A percentile compares a stretch with the other conserved stretches of the same genome.
Evolutionary conservation across 2,113 vertebrate genomes (phyloP).

Genomic region (Taxidea taxus): DNA sequence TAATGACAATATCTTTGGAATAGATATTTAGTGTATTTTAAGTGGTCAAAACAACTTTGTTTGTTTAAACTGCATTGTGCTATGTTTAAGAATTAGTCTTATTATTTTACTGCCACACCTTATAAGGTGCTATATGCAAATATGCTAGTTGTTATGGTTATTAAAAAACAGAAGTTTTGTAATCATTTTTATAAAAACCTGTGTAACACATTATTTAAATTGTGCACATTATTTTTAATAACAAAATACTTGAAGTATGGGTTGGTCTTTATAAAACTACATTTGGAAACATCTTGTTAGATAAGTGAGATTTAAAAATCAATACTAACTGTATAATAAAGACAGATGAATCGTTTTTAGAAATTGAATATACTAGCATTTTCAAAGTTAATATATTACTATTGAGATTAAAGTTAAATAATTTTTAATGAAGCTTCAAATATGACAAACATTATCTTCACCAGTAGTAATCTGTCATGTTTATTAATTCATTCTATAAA

Average conservation of each 20-base stretch:
- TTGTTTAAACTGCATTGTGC: background rate
- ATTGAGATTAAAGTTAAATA: background rate
- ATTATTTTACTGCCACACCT: background rate
- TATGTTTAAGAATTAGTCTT: background rate
- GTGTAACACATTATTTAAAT: background rate
- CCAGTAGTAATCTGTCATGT: background rate
- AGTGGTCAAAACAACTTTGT: background rate
- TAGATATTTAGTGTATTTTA: background rate
- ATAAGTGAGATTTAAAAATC: background rate
- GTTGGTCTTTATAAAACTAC: constrained; percentile 20
- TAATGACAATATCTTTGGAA: background rate
- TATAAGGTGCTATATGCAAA: background rate
- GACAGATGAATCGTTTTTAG: background rate
- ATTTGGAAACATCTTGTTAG: background rate
- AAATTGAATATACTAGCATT: background rate
- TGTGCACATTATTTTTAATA: background rate
- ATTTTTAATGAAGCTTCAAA: background rate
- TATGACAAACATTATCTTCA: background rate
- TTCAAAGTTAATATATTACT: background rate
- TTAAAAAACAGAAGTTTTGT: background rate
- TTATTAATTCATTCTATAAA: constrained; percentile 2
- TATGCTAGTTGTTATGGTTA: background rate
- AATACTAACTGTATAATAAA: background rate
- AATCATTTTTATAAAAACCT: background rate
- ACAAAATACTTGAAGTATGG: background rate